Evolutionary conservation across 1,140 invertebrate genomes (phyloP).

Genomic region (Oedothorax gibbosus): DNA sequence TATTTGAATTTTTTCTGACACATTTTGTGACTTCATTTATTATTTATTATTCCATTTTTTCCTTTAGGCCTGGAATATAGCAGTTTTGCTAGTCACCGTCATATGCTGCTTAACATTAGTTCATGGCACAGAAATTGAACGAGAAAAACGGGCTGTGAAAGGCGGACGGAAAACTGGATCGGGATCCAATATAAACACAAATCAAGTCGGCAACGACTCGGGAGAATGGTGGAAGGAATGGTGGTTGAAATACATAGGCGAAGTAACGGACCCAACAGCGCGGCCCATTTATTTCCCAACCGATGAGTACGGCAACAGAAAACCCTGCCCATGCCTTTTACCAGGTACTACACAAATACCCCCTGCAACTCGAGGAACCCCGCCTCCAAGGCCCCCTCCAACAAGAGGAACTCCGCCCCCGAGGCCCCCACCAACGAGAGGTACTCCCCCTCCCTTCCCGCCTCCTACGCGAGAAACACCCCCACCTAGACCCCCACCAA

Average conservation of each 20-base stretch:
- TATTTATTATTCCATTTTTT: neutral
- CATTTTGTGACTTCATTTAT: neutral
- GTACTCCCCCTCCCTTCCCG: neutral
- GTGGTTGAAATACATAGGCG: slow-evolving; percentile 62
- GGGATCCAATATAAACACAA: neutral
- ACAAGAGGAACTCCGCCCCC: slow-evolving; percentile 1
- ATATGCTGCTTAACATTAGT: neutral
- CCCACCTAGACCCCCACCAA: neutral
- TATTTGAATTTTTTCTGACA: neutral
- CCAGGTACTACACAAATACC: slow-evolving; percentile 40
- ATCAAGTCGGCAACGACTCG: slow-evolving; percentile 1
- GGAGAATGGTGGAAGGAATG: slow-evolving; percentile 63
- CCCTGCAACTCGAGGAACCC: neutral
- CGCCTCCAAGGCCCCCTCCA: slow-evolving; percentile 17
- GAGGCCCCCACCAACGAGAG: neutral
- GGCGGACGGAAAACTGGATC: slow-evolving; percentile 28
- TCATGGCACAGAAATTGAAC: slow-evolving; percentile 11
- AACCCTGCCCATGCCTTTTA: slow-evolving; percentile 46
- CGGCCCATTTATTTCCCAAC: slow-evolving; percentile 49
- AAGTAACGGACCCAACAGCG: slow-evolving; percentile 62
- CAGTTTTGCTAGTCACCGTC: slow-evolving; percentile 23
- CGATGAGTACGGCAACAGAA: slow-evolving; percentile 29
- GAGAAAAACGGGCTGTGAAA: slow-evolving; percentile 50
- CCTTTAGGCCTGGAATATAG: slow-evolving; percentile 34
- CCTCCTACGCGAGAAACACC: neutral